Percentiles rank a stretch among this genome's conserved stretches.
These are phyloP conservation scores for Hermaeophaga mercurialis DNA, from an alignment of 2,888 invertebrate species.

Conservation along the genomic window DNA sequence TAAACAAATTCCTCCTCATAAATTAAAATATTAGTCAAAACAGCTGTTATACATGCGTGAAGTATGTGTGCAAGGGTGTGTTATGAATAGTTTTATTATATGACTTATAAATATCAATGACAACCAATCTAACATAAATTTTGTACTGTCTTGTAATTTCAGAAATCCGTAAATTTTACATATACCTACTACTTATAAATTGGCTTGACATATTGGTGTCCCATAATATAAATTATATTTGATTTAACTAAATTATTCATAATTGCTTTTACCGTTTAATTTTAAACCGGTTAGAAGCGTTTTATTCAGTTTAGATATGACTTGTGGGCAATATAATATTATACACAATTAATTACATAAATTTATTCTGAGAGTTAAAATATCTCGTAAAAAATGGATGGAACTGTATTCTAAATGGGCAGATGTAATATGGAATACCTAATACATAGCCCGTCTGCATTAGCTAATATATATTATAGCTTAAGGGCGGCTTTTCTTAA, in stretches of 20 bases:
- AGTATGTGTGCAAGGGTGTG: neutral
- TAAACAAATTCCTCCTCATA: neutral
- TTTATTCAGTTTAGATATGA: neutral
- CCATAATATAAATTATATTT: neutral
- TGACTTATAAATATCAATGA: slow-evolving; percentile 7
- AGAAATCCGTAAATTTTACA: slow-evolving; percentile 8
- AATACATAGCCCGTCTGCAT: no score
- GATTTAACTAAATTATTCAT: neutral
- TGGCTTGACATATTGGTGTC: neutral
- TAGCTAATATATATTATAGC: no score
- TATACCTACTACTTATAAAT: slow-evolving; percentile 3
- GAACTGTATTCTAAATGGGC: no score
- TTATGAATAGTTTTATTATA: slow-evolving; percentile 9
- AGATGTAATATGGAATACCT: no score
- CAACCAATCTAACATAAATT: slow-evolving; percentile 10
- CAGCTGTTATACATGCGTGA: slow-evolving; percentile 1
- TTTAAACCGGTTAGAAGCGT: neutral
- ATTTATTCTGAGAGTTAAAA: no score
- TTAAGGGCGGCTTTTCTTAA: no score
- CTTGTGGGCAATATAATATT: no score
- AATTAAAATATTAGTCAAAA: slow-evolving; percentile 4
- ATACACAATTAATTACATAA: no score
- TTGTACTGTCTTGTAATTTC: neutral
- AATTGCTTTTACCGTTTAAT: neutral
- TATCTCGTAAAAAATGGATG: no score